Evolutionary conservation across 2,797 vertebrate genomes (phyloP).

Genomic region (Rhynchotus rufescens): DNA sequence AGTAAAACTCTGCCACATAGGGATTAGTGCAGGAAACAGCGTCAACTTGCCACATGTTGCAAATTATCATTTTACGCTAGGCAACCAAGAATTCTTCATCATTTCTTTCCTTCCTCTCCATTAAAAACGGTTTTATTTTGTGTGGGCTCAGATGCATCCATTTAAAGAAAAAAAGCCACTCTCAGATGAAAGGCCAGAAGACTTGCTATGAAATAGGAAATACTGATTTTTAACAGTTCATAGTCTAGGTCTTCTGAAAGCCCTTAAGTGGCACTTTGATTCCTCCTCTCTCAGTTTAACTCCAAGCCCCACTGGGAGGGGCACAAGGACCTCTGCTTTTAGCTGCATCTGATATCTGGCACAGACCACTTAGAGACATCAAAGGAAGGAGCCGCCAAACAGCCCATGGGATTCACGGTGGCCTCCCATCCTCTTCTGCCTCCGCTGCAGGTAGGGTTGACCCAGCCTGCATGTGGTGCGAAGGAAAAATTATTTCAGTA

Average conservation of each 20-base stretch:
- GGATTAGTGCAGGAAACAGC: neutral
- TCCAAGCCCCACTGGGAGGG: neutral
- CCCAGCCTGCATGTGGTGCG: neutral
- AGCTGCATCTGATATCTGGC: neutral
- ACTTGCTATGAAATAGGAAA: neutral
- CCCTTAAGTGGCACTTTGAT: neutral
- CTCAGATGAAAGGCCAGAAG: neutral
- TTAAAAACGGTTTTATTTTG: neutral
- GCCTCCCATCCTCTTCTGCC: neutral
- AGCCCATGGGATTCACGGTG: neutral
- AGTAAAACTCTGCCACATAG: neutral
- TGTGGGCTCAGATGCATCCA: neutral
- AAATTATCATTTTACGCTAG: neutral
- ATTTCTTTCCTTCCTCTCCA: neutral
- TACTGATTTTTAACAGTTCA: neutral
- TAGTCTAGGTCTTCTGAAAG: neutral
- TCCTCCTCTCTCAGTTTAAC: neutral
- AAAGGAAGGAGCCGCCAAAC: neutral
- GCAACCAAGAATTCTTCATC: neutral
- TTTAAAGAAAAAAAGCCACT: neutral
- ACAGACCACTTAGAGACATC: neutral
- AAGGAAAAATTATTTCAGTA: slow-evolving; percentile 22
- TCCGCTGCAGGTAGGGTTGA: neutral
- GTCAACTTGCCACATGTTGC: neutral
- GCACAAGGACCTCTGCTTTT: accelerated